Percentiles rank a stretch among this genome's conserved stretches.
Evolutionary conservation across 2,888 invertebrate species (phyloP).

Genomic region (Apamea monoglypha): DNA sequence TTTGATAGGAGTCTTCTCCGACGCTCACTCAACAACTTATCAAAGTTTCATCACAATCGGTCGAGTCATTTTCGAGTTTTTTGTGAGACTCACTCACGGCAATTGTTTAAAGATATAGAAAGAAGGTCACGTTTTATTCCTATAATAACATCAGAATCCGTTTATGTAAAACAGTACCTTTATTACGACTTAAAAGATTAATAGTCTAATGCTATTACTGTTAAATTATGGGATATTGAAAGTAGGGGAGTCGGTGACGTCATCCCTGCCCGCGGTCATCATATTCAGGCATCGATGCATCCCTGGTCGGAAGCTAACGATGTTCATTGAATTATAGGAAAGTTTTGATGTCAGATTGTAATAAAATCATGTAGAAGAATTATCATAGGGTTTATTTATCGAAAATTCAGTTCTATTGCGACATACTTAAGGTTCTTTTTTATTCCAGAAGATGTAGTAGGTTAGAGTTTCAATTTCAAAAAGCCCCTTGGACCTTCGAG

Average conservation of each 20-base stretch:
- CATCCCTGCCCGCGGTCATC: conserved; percentile 46
- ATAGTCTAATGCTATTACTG: conserved; percentile 45
- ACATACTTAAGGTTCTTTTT: not conserved
- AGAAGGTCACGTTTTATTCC: not conserved
- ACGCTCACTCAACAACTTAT: not conserved
- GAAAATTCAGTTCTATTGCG: not conserved
- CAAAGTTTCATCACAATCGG: not conserved
- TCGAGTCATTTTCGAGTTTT: not conserved
- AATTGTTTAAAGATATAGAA: not conserved
- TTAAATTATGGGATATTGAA: conserved; percentile 56
- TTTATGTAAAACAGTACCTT: not conserved
- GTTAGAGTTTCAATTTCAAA: not conserved
- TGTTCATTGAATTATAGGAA: conserved; percentile 33
- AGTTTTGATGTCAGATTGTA: conserved; percentile 33
- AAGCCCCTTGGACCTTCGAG: too few species aligned
- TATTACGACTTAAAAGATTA: conserved; percentile 30
- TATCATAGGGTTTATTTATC: conserved; percentile 1
- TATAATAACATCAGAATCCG: not conserved
- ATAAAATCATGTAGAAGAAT: conserved; percentile 15
- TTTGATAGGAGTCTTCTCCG: too few species aligned
- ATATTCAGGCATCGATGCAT: conserved; percentile 37
- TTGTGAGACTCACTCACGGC: not conserved
- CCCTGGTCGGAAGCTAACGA: conserved; percentile 36
- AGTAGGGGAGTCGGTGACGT: conserved; percentile 57
- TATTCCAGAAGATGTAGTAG: not conserved